Percentiles rank a stretch among this genome's conserved stretches.
Evolutionary conservation across 2,797 vertebrate species (phyloP).

Genomic region (Gymnodraco acuticeps): DNA sequence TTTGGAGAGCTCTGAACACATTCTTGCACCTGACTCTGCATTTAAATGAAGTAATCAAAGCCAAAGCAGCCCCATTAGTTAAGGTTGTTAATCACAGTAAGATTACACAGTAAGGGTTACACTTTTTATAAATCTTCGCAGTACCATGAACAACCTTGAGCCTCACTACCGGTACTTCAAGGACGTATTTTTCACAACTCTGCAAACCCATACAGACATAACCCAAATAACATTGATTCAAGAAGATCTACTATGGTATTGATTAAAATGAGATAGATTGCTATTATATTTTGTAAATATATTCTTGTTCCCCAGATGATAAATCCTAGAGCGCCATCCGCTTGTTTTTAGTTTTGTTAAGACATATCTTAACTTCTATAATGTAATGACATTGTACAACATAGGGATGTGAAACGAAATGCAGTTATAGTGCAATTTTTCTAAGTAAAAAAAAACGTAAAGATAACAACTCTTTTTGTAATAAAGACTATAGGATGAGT

Average conservation of each 20-base stretch:
- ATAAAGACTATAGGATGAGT: no score
- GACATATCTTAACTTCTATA: no score
- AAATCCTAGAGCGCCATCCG: not conserved
- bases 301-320: not conserved
- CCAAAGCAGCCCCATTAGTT: slow-evolving; percentile 48
- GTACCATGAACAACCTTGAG: slow-evolving; percentile 43
- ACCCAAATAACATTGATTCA: not conserved
- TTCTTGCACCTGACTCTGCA: slow-evolving; percentile 70
- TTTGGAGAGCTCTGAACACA: slow-evolving; percentile 44
- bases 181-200: slow-evolving; percentile 29
- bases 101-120: slow-evolving; percentile 59
- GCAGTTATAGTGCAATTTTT: no score
- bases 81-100: slow-evolving; percentile 67
- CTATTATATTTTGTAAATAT: not conserved
- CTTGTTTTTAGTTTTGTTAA: not conserved
- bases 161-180: slow-evolving; percentile 32
- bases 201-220: not conserved
- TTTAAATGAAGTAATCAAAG: slow-evolving; percentile 78
- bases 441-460: no score
- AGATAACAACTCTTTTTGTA: no score
- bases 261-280: not conserved
- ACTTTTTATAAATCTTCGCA: slow-evolving; percentile 43
- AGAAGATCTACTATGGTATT: not conserved
- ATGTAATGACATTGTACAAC: no score
- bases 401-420: no score